phyloP scores from a whole-genome alignment of 2,888 invertebrate species.

The Psococerastis gibbosa region DNA sequence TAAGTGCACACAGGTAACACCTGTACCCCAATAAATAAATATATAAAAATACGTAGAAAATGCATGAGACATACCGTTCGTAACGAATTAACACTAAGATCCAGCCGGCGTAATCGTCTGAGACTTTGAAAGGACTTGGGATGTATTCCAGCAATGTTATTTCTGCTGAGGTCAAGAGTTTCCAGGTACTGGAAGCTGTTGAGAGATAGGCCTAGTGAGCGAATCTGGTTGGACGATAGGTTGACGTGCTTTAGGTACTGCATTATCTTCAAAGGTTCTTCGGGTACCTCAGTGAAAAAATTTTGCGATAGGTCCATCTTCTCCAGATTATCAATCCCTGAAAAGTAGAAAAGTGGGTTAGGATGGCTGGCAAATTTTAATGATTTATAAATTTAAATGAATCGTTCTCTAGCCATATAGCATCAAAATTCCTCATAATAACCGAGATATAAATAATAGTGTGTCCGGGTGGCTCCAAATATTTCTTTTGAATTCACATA shows the following conservation, averaged over 20 bases:
- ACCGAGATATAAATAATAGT: no score
- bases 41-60: neutral
- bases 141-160: slow-evolving; percentile 61
- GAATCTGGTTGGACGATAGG: slow-evolving; percentile 66
- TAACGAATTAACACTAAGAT: slow-evolving; percentile 69
- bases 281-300: slow-evolving; percentile 64
- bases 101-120: slow-evolving; percentile 47
- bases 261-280: slow-evolving; percentile 52
- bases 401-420: neutral
- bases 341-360: slow-evolving; percentile 2
- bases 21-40: no score
- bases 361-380: no score
- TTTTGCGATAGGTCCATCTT: slow-evolving; percentile 72
- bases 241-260: slow-evolving; percentile 51
- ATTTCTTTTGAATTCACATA: no score
- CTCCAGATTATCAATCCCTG: slow-evolving; percentile 51
- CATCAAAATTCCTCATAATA: no score
- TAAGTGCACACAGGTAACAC: no score
- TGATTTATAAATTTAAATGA: neutral
- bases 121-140: slow-evolving; percentile 66
- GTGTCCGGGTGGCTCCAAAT: no score
- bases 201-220: slow-evolving; percentile 56
- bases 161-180: slow-evolving; percentile 63
- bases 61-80: slow-evolving; percentile 41
- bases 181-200: slow-evolving; percentile 34